Evolutionary conservation across 1,140 invertebrate genomes (phyloP), one percentile per base, ranked within the genome.

Genomic region (Cardiocondyla obscurior): DNA sequence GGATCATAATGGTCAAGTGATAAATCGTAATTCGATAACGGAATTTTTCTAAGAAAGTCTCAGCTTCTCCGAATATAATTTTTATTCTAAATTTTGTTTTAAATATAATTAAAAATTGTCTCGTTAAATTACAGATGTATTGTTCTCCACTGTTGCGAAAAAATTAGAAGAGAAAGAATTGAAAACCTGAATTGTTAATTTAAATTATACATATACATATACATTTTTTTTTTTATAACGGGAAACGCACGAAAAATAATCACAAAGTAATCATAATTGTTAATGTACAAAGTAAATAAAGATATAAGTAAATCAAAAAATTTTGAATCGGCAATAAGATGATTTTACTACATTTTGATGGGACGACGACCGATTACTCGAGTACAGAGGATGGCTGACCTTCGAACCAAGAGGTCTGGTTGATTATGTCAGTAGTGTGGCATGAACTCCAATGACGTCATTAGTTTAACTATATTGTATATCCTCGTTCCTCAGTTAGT

Each of bases 401-500:
- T 69, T 16, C 22, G 76, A 82, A 73, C 19, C 49, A 25, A 72
- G 44, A 84, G 74, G 51, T 74, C 77, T 22, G 14, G 49, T 65
- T 36, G 60, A 86, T 85, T 82, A 85, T 76, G 42, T 64, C 77
- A 86, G 53, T 60, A 12, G 53, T 69, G 30, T 69, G 39, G 42
- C 30, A 46, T 44, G 55, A 58, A 74, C 25, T 42, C 22, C 30
- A 42, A 44, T 86, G 62, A 86, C 69, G 49, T 22, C 42, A 64
- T 57, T 62, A 49, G n/a, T 49, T 19, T 22, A 76, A 46, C 25
- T 46, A 39, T 14, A 36, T 36, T 67, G 60, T 85, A 36, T 84
- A 49, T 22, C 60, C 30, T 64, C 57, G 22, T 46, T 49, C 85
- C 72, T 67, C 25, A 49, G 25, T 81, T 85, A 10, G 74, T 67